A percentile compares a stretch with the other conserved stretches of the same genome.
Evolutionary conservation across 2,113 vertebrate genomes (phyloP).

Genomic region (Poicephalus gulielmi): DNA sequence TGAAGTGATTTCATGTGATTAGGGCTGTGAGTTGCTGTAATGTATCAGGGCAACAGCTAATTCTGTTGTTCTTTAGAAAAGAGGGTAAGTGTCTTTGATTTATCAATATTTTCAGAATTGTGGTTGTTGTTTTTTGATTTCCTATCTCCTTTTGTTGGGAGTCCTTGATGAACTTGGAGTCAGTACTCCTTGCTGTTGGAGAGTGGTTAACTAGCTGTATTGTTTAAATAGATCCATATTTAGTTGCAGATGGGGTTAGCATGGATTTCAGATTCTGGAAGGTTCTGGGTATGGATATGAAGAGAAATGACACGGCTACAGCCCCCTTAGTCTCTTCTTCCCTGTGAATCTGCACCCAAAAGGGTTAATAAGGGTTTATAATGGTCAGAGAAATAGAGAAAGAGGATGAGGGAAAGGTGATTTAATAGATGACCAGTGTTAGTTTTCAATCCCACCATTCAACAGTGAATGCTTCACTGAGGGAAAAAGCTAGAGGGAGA

Average conservation of each 20-base stretch:
- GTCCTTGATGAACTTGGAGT: neutral
- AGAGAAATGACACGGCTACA: neutral
- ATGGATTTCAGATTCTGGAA: neutral
- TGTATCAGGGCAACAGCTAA: neutral
- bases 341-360: neutral
- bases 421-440: neutral
- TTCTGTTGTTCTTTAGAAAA: neutral
- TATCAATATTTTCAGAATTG: neutral
- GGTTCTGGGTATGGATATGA: neutral
- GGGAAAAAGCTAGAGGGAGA: neutral
- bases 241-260: neutral
- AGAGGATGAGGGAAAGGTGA: neutral
- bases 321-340: neutral
- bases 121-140: neutral
- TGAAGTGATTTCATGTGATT: slow-evolving; percentile 34
- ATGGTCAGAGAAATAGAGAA: neutral
- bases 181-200: neutral
- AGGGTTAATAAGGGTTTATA: neutral
- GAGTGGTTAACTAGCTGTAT: neutral
- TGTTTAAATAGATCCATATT: neutral
- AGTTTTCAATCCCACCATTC: neutral
- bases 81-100: neutral
- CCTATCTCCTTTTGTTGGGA: neutral
- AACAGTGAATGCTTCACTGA: neutral
- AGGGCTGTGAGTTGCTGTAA: neutral